Percentiles rank a stretch among this genome's conserved stretches.
Evolutionary conservation across 2,888 invertebrate genomes (phyloP).

Genomic region (Nineta flava): DNA sequence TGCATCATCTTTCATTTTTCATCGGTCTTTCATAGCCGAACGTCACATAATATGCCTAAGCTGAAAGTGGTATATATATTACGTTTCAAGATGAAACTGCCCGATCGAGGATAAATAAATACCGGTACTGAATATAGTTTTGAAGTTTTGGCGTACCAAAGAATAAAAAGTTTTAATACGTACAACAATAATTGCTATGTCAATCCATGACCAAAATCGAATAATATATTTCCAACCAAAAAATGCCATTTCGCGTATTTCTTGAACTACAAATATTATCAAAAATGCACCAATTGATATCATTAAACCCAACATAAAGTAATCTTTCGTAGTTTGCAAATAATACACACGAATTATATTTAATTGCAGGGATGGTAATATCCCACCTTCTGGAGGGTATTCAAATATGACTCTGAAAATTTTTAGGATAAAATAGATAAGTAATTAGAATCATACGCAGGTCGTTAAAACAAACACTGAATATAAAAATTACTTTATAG

Average conservation of each 20-base stretch:
- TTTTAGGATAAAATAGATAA: too few species aligned
- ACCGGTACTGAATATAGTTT: too few species aligned
- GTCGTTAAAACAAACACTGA: too few species aligned
- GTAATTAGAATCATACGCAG: too few species aligned
- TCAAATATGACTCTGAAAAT: constrained; percentile 37
- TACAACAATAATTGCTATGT: neutral
- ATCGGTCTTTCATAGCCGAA: too few species aligned
- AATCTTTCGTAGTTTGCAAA: constrained; percentile 31
- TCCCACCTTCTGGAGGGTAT: constrained; percentile 45
- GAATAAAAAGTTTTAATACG: neutral
- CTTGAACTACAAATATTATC: neutral
- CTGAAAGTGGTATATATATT: too few species aligned
- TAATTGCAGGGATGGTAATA: constrained; percentile 35
- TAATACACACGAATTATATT: constrained; percentile 36
- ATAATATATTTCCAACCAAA: neutral
- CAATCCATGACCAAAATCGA: neutral
- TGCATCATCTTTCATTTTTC: too few species aligned
- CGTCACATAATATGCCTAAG: too few species aligned
- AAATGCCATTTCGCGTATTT: neutral
- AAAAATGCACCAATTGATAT: constrained; percentile 24
- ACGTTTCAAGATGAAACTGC: too few species aligned
- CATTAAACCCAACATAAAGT: constrained; percentile 23
- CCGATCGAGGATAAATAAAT: too few species aligned
- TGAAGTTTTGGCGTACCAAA: too few species aligned
- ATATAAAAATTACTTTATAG: too few species aligned